Evolutionary conservation across 2,888 invertebrate genomes (phyloP).

Genomic region (Lithodes maja): DNA sequence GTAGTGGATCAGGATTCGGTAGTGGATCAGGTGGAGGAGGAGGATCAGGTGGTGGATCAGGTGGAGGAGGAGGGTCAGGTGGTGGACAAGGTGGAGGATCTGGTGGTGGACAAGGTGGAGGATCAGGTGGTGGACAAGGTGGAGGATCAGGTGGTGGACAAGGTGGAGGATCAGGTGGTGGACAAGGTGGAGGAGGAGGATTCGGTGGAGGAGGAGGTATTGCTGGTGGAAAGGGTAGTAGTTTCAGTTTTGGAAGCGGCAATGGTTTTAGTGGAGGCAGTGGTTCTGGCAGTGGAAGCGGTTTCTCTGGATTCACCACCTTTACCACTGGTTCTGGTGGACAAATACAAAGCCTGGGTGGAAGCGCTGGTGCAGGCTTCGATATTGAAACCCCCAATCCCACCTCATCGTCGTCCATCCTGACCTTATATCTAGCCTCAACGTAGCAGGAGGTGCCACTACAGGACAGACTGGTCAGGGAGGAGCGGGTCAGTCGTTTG

Average conservation of each 20-base stretch:
- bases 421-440: background rate
- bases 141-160: background rate
- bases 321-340: background rate
- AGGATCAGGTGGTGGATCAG: background rate
- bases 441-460: too few relatives aligned
- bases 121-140: background rate
- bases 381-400: background rate
- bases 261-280: constrained; percentile 1
- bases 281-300: background rate
- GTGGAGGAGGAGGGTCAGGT: background rate
- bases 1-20: background rate
- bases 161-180: background rate
- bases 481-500: background rate
- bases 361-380: background rate
- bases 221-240: background rate
- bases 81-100: background rate
- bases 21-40: background rate
- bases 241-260: background rate
- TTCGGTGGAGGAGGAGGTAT: constrained; percentile 11
- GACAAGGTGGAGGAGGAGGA: background rate
- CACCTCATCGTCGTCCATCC: background rate
- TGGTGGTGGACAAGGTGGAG: background rate
- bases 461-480: background rate
- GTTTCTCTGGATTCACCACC: background rate
- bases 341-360: too few relatives aligned